Evolutionary conservation across 2,888 invertebrate genomes (phyloP).

Genomic region (Eupeodes latifasciatus): DNA sequence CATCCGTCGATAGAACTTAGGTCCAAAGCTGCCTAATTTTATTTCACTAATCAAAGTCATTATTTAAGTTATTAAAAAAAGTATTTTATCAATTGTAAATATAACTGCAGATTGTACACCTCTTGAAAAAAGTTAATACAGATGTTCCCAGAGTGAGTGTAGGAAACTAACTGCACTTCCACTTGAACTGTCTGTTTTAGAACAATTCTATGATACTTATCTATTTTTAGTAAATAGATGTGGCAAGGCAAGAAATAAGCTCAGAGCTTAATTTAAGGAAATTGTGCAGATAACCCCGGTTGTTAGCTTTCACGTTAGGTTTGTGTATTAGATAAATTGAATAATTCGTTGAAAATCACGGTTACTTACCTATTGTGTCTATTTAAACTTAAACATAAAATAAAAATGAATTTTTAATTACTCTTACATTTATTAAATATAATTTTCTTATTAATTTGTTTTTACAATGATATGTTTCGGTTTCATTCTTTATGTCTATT

Average conservation of each 20-base stretch:
- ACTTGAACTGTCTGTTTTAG: background rate
- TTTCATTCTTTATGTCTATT: conserved; percentile 54
- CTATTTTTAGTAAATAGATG: conserved; percentile 5
- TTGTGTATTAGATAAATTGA: background rate
- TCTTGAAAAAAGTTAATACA: background rate
- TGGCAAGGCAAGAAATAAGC: conserved; percentile 7
- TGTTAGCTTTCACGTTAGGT: background rate
- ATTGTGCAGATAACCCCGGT: background rate
- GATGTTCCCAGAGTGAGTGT: background rate
- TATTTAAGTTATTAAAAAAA: conserved; percentile 1
- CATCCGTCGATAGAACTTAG: conserved; percentile 36
- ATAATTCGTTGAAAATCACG: background rate
- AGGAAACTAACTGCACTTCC: conserved; percentile 25
- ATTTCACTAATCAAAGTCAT: background rate
- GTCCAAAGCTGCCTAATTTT: background rate
- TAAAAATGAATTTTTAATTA: conserved; percentile 32
- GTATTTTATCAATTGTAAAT: background rate
- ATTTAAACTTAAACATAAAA: background rate
- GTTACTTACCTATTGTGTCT: background rate
- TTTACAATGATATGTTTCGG: conserved; percentile 67
- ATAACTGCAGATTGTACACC: background rate
- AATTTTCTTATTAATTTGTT: conserved; percentile 51
- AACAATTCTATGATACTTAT: conserved; percentile 11
- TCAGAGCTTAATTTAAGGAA: conserved; percentile 32
- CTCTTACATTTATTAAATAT: conserved; percentile 73